Percentiles rank a stretch among this genome's conserved stretches.
Evolutionary conservation across 2,113 vertebrate species (phyloP).

Genomic region (Aegypius monachus): DNA sequence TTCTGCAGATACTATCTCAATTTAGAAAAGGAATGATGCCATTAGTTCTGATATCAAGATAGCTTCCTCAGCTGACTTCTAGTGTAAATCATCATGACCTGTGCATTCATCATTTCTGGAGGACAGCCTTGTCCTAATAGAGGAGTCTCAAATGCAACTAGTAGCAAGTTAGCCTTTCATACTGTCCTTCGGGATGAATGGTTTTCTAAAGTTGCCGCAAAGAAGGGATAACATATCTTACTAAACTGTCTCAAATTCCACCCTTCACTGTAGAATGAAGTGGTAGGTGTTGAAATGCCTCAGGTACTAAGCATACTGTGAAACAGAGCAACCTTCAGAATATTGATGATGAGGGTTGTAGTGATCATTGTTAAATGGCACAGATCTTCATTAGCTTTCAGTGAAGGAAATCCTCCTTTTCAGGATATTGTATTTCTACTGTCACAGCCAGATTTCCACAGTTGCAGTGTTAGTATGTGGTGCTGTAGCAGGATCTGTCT

Average conservation of each 20-base stretch:
- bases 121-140: not conserved
- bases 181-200: not conserved
- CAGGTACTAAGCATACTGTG: not conserved
- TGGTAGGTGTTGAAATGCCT: not conserved
- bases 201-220: not conserved
- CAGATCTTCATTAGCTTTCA: not conserved
- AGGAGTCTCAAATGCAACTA: not conserved
- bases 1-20: constrained; percentile 36
- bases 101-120: constrained; percentile 24
- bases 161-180: not conserved
- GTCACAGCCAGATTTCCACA: not conserved
- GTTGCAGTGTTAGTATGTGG: not conserved
- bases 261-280: not conserved
- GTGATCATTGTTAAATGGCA: not conserved
- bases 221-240: not conserved
- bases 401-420: not conserved
- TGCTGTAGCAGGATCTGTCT: not conserved
- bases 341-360: not conserved
- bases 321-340: not conserved
- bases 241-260: not conserved
- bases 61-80: not conserved
- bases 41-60: constrained; percentile 27
- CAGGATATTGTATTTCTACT: not conserved
- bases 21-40: constrained; percentile 27
- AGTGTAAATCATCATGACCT: constrained; percentile 39